Conservation (phyloP, 2,797 vertebrate species). For the Parauchenoglanis punctatus region DNA sequence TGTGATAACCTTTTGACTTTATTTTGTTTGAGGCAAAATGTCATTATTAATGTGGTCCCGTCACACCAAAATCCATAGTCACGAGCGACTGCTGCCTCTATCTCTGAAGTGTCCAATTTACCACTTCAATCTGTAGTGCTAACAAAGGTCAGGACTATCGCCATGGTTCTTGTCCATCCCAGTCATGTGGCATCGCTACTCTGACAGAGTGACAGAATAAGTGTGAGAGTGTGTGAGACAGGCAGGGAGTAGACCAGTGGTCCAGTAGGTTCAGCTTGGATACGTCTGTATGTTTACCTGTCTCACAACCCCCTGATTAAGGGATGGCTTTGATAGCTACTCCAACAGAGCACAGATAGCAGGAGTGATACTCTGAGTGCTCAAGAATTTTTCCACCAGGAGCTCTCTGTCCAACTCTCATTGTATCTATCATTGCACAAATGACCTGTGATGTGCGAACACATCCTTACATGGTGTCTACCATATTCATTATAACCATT, state of each 20-base stretch:
- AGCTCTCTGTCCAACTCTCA: neutral
- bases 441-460: slow-evolving; percentile 17
- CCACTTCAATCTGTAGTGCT: neutral
- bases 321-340: neutral
- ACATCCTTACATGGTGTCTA: slow-evolving; percentile 44
- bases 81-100: neutral
- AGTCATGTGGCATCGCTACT: neutral
- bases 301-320: neutral
- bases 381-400: slow-evolving; percentile 21
- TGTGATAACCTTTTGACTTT: neutral
- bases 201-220: neutral
- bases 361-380: slow-evolving; percentile 10
- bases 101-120: neutral
- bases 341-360: slow-evolving; percentile 12
- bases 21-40: neutral
- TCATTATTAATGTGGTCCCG: neutral
- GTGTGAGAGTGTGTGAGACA: neutral
- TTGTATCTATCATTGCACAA: neutral
- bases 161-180: neutral
- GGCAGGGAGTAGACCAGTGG: neutral
- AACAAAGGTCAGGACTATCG: neutral
- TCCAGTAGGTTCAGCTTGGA: neutral
- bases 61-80: neutral
- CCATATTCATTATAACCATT: slow-evolving; percentile 27
- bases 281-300: neutral